Base-by-base conservation (phyloP, 2,113 vertebrate species). In the Notothenia coriiceps region DNA sequence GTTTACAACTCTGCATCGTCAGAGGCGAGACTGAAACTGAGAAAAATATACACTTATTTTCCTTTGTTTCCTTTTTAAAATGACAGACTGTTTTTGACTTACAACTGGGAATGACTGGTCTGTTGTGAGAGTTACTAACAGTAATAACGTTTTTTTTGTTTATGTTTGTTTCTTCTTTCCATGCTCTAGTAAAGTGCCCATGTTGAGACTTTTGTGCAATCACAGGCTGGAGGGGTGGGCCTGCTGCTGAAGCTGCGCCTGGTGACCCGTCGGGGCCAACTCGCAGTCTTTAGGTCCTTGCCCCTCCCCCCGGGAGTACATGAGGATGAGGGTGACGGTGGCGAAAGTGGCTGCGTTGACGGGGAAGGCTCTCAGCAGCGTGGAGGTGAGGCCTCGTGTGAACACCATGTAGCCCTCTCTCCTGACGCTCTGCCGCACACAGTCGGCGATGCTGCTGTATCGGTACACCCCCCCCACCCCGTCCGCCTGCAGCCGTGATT, bases 341-440 rank as follows among this genome's bases (percentile, higher is more conserved):
- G 98, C 97, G 10, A 99, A 98, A 47, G 98, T 99, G 11, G 98
- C 95, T 0, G 98, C 98, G 0, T 99, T 99, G 82, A 99, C 98
- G 0, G 98, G 98, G 82, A 99, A 99, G 68, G 98, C 98, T 0
- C 98, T 94, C 17, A 99, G 95, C 11, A 99, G 95, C 0, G 98
- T 99, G 86, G 98, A 99, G 4, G 97, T 96, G 57, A 99, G 97
- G 0, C 98, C 98, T 1, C 97, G 94, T 0, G 97, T 98, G 88
- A 99, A 99, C 52, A 98, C 97, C 68, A 92, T 94, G 95, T 95
- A 97, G 79, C 98, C 98, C 88, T 99, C 98, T 0, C 86, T 93
- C 1, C 78, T 86, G 80, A 98, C 95, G 51, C 98, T 99, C 94
- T 99, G 96, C 0, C 92, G 89, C 29, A 96, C 64, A 0, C 98